A percentile compares a stretch with the other conserved stretches of the same genome.
These are phyloP conservation scores for Hydriomena furcata DNA, from an alignment of 2,888 invertebrate species.

Conservation along the genomic window DNA sequence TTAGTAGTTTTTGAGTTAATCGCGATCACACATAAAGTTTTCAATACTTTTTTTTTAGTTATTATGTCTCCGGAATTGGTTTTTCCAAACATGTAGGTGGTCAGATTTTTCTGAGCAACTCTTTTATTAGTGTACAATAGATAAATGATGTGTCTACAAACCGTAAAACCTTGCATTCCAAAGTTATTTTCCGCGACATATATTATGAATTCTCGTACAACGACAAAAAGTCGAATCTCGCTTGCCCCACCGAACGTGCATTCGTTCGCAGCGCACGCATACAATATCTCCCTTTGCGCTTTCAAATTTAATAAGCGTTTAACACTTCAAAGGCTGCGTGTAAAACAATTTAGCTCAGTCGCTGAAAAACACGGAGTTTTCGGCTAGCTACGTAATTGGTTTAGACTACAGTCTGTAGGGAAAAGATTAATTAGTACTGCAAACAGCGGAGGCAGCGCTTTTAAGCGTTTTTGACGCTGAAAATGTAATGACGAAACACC, in stretches of 20 bases:
- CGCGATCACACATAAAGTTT: too few species aligned
- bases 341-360: constrained; percentile 77
- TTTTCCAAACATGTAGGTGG: too few species aligned
- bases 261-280: constrained; percentile 44
- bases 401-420: constrained; percentile 65
- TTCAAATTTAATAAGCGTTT: constrained; percentile 80
- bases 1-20: too few species aligned
- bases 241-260: constrained; percentile 18
- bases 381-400: constrained; percentile 75
- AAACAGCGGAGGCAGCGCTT: constrained; percentile 68
- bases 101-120: too few species aligned
- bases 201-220: neutral
- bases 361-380: constrained; percentile 77
- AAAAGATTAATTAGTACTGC: constrained; percentile 78
- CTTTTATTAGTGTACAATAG: too few species aligned
- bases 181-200: neutral
- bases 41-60: too few species aligned
- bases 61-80: too few species aligned
- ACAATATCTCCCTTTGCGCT: constrained; percentile 71
- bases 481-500: constrained; percentile 47
- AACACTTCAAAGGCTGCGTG: constrained; percentile 77
- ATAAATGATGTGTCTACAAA: too few species aligned
- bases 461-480: constrained; percentile 52
- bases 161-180: neutral
- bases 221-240: constrained; percentile 28